A percentile compares a stretch with the other conserved stretches of the same genome.
phyloP scores from a whole-genome alignment of 2,888 invertebrate genomes.

The Parnassius glacialis region DNA sequence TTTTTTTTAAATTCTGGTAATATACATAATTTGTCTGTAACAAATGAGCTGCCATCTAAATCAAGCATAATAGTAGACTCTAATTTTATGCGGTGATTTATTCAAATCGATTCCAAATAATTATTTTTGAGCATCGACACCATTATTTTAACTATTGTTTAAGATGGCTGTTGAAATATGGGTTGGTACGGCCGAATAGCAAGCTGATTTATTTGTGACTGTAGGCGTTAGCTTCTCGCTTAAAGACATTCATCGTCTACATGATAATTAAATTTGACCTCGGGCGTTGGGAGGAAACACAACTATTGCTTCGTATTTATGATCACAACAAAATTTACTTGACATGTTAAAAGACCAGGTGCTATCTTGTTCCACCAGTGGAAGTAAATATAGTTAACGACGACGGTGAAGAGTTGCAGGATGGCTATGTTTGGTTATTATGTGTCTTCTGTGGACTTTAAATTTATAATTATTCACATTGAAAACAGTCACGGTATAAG shows the following conservation, averaged over 20 bases:
- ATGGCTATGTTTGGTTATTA: not conserved
- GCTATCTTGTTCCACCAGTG: slow-evolving; percentile 50
- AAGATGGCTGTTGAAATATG: slow-evolving; percentile 62
- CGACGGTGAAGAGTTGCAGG: slow-evolving; percentile 25
- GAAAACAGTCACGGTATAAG: too few species aligned
- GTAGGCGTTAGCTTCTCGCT: slow-evolving; percentile 57
- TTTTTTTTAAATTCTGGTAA: slow-evolving; percentile 37
- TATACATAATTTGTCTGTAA: slow-evolving; percentile 58
- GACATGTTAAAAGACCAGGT: slow-evolving; percentile 63
- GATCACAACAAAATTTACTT: slow-evolving; percentile 59
- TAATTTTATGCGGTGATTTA: slow-evolving; percentile 77
- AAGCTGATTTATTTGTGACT: slow-evolving; percentile 62
- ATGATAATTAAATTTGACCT: slow-evolving; percentile 79
- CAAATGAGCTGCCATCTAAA: slow-evolving; percentile 72
- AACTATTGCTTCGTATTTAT: slow-evolving; percentile 65
- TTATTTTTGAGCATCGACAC: slow-evolving; percentile 70
- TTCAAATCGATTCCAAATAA: slow-evolving; percentile 73
- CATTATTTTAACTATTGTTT: slow-evolving; percentile 74
- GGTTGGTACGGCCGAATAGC: slow-evolving; percentile 41
- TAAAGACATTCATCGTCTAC: slow-evolving; percentile 58
- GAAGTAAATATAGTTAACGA: slow-evolving; percentile 61
- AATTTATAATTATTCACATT: too few species aligned
- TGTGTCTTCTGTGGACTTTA: not conserved
- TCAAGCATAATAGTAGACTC: slow-evolving; percentile 68
- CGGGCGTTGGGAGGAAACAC: slow-evolving; percentile 57